A percentile compares a stretch with the other conserved stretches of the same genome.
These are phyloP conservation scores for Sesia bembeciformis DNA, from an alignment of 2,888 invertebrate genomes.

Conservation along the genomic window DNA sequence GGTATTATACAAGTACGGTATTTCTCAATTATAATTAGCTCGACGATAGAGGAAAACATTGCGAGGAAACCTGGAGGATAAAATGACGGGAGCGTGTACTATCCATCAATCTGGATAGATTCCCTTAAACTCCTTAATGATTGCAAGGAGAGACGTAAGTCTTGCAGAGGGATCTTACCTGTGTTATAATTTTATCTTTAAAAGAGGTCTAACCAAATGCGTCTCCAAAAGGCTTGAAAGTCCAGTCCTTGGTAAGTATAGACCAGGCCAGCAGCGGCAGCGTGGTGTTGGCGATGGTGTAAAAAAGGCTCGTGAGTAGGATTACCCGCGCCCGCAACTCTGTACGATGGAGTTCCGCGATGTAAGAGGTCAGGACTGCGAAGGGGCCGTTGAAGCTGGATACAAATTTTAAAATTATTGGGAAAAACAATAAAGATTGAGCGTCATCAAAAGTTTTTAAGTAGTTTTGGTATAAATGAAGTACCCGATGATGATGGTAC, in stretches of 20 bases:
- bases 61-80: no score
- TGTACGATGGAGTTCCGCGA: constrained; percentile 82
- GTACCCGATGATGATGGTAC: no score
- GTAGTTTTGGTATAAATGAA: no score
- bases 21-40: no score
- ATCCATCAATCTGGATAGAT: no score
- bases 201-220: constrained; percentile 30
- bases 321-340: constrained; percentile 78
- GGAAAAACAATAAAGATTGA: no score
- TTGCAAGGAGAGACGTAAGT: neutral
- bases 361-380: constrained; percentile 80
- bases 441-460: no score
- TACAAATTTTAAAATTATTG: neutral
- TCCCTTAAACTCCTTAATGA: no score
- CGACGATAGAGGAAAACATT: no score
- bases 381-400: constrained; percentile 78
- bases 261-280: constrained; percentile 82
- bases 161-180: no score
- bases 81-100: no score
- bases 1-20: no score
- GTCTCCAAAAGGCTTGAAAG: constrained; percentile 47
- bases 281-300: constrained; percentile 76
- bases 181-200: neutral
- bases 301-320: constrained; percentile 79
- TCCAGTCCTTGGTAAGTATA: constrained; percentile 77